Evolutionary conservation across 1,140 invertebrate species (phyloP).

Genomic region (Chymomyza costata): DNA sequence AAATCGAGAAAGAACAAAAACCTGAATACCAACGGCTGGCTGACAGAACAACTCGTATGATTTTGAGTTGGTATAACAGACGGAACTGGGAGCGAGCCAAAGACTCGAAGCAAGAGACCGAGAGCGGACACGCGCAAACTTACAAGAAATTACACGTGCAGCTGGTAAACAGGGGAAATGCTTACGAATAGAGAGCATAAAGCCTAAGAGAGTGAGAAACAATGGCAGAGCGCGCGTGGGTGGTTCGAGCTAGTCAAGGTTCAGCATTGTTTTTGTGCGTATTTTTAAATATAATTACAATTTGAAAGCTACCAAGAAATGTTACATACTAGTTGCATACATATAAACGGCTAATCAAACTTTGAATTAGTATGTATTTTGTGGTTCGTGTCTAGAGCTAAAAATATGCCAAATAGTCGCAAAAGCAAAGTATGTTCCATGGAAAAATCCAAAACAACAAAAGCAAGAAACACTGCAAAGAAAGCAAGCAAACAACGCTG

Average conservation of each 20-base stretch:
- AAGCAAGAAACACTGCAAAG: too few relatives aligned
- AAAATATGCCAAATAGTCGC: too few relatives aligned
- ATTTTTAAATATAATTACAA: too few relatives aligned
- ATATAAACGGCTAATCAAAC: too few relatives aligned
- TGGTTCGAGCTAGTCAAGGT: neutral
- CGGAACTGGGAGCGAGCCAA: conserved; percentile 13
- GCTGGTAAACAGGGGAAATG: conserved; percentile 15
- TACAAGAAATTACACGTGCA: conserved; percentile 28
- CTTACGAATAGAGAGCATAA: too few relatives aligned
- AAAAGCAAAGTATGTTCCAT: too few relatives aligned
- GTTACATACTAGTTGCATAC: too few relatives aligned
- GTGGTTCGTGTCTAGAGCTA: too few relatives aligned
- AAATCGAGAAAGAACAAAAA: conserved; percentile 26
- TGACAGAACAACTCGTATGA: conserved; percentile 52
- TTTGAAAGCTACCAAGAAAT: too few relatives aligned
- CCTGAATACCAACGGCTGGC: conserved; percentile 1
- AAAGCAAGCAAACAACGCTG: conserved; percentile 1
- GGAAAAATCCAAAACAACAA: neutral
- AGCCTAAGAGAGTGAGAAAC: too few relatives aligned
- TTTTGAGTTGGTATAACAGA: conserved; percentile 67
- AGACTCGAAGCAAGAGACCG: conserved; percentile 9
- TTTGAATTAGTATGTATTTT: too few relatives aligned
- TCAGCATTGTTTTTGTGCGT: neutral
- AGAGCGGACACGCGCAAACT: conserved; percentile 13
- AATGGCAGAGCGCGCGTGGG: neutral